phyloP scores from a whole-genome alignment of 1,140 invertebrate genomes.

The Ruditapes philippinarum region DNA sequence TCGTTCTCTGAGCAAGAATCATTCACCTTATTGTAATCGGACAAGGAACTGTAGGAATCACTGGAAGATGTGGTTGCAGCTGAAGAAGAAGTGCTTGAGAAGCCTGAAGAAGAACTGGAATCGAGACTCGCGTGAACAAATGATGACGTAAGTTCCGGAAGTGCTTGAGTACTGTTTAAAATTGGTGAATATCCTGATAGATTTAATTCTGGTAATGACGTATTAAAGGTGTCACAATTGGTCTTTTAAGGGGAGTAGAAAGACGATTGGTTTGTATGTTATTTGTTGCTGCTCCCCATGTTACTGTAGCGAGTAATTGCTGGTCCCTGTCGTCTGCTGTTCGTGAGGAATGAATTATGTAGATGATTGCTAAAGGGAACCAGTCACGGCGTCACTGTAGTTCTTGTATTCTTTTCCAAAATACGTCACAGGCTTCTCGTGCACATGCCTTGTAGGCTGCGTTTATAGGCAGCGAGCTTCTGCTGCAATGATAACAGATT shows the following conservation, averaged over 20 bases:
- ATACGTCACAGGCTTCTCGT: slow-evolving; percentile 17
- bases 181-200: not conserved
- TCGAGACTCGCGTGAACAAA: not conserved
- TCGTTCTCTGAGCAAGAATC: not conserved
- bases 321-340: not conserved
- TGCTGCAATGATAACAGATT: not conserved
- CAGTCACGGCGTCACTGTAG: not conserved
- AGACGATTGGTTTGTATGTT: not conserved
- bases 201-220: not conserved
- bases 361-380: slow-evolving; percentile 24
- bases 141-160: slow-evolving; percentile 15
- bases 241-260: slow-evolving; percentile 28
- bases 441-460: slow-evolving; percentile 25
- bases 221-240: not conserved
- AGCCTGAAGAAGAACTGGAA: not conserved
- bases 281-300: too few relatives aligned
- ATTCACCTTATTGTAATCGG: not conserved
- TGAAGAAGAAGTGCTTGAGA: not conserved
- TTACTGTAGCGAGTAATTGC: not conserved
- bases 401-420: not conserved
- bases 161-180: not conserved
- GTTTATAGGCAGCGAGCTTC: not conserved
- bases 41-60: not conserved
- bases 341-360: not conserved
- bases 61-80: not conserved